Conservation (phyloP, 2,113 vertebrate species). For the Gallinago media region DNA sequence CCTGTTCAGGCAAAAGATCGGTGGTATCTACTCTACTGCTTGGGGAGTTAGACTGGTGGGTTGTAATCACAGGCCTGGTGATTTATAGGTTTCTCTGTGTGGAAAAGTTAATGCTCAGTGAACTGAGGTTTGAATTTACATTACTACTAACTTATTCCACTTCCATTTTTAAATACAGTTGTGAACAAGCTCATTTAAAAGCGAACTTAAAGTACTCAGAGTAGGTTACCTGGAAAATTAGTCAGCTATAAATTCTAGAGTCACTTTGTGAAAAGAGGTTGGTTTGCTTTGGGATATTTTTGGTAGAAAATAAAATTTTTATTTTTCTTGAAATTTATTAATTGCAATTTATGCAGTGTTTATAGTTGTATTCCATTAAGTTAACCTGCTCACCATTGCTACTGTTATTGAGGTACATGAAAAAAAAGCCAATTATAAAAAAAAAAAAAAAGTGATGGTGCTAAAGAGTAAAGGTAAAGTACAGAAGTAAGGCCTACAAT, state of each 20-base stretch:
- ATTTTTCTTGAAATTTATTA: background rate
- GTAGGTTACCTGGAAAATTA: background rate
- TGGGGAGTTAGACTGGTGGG: background rate
- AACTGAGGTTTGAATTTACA: constrained; percentile 9
- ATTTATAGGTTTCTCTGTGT: background rate
- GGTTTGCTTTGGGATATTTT: background rate
- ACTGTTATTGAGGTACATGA: background rate
- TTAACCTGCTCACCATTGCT: background rate
- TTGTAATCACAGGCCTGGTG: background rate
- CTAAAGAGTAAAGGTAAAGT: background rate
- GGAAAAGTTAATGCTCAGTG: background rate
- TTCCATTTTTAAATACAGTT: background rate
- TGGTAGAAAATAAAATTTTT: background rate
- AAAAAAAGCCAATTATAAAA: background rate
- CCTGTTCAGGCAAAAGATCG: background rate
- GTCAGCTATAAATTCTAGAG: background rate
- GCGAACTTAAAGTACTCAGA: background rate
- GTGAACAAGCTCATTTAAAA: constrained; percentile 14
- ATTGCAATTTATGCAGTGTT: background rate
- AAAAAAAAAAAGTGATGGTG: background rate
- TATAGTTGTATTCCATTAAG: background rate
- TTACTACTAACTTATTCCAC: background rate
- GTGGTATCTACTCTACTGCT: background rate
- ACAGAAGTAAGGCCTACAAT: background rate
- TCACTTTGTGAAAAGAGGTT: background rate